Evolutionary conservation across 2,113 vertebrate species (phyloP), one percentile per base, ranked within the genome.

Genomic region (Hystrix brachyura): DNA sequence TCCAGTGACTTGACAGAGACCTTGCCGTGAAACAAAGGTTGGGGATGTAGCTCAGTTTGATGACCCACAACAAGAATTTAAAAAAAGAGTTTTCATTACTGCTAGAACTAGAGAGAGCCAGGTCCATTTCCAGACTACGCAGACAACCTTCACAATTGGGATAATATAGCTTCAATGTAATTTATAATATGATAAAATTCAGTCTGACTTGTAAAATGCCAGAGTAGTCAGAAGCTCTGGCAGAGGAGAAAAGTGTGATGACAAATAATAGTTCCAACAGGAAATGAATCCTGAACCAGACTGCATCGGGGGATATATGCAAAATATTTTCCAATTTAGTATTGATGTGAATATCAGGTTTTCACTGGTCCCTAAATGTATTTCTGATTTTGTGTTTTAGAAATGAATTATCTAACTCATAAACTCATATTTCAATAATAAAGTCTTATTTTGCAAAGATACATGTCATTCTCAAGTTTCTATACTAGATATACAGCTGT

Each of bases 301-400:
- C 9, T 48, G 9, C 53, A 4, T 88, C 57, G 91, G 60, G 19
- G 34, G 38, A 82, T 51, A 72, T 0, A 55, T 27, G 25, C 7
- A 91, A 95, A 90, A 53, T 46, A 60, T 21, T 71, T 92, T 80
- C 19, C 48, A 48, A 79, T 46, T 74, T 92, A 65, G n/a, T 15
- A 27, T 10, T 87, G 32, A n/a, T 67, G 87, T 85, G 51, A 43
- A 57, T 27, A 25, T 38, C 89, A 86, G 32, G 67, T 91, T 23
- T 4, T 14, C 12, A 4, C 25, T 84, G 64, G 4, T 5, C n/a
- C 5, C 23, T 51, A 91, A 83, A 83, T 9, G 86, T 19, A 87
- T 27, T 57, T 5, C 7, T 48, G 21, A 80, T 90, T 93, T 80
- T 32, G 38, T 51, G 15, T 93, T 4, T 85, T 64, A 71, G 53